phyloP scores from a whole-genome alignment of 2,888 invertebrate genomes.

The Bimastos eiseni region DNA sequence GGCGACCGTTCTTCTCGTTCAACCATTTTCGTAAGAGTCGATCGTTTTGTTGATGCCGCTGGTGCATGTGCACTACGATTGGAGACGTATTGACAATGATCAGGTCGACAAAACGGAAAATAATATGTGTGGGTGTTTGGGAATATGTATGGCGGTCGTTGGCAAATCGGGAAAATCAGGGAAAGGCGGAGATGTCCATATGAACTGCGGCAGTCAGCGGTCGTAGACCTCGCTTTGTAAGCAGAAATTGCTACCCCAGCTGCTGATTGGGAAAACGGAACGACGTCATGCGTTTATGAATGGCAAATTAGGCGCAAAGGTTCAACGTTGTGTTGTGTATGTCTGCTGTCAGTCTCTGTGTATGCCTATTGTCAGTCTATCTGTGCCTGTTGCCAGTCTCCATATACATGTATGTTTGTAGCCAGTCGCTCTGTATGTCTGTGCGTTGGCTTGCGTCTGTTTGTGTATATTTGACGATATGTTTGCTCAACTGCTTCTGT shows the following conservation, averaged over 20 bases:
- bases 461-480: no score
- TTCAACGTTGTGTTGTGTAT: background rate
- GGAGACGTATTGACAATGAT: background rate
- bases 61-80: background rate
- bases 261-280: background rate
- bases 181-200: background rate
- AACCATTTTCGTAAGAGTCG: background rate
- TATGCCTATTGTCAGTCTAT: no score
- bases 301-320: background rate
- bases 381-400: no score
- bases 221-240: background rate
- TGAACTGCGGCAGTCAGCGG: background rate
- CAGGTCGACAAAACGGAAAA: background rate
- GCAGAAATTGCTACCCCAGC: background rate
- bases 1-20: background rate
- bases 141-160: background rate
- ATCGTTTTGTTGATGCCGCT: background rate
- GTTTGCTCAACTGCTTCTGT: no score
- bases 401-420: no score
- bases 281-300: background rate
- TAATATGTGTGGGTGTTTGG: background rate
- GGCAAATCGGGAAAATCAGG: slow-evolving; percentile 13
- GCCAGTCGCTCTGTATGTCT: no score
- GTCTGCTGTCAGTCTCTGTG: background rate
- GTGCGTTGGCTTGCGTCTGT: no score